Evolutionary conservation across 2,113 vertebrate species (phyloP).

Genomic region (Oxygymnocypris stewartii): DNA sequence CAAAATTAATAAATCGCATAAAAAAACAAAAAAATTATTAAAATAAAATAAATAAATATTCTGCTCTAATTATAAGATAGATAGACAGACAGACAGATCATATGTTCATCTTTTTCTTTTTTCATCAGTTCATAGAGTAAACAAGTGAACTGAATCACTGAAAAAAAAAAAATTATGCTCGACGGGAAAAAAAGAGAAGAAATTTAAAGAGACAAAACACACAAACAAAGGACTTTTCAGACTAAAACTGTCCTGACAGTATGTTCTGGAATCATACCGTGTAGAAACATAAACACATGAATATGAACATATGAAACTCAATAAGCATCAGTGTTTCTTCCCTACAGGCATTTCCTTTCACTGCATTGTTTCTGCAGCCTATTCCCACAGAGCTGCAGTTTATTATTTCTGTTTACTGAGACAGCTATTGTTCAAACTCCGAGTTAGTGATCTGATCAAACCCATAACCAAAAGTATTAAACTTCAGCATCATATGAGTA

Average conservation of each 20-base stretch:
- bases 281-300: conserved; percentile 20
- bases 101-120: no score
- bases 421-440: neutral
- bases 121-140: no score
- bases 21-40: neutral
- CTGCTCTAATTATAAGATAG: neutral
- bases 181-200: neutral
- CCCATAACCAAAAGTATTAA: neutral
- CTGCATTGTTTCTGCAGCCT: neutral
- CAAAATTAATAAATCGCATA: neutral
- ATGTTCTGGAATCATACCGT: neutral
- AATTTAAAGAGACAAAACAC: neutral
- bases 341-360: neutral
- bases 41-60: no score
- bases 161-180: no score
- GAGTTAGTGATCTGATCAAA: neutral
- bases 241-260: neutral
- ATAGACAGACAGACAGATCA: neutral
- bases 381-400: neutral
- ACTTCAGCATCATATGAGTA: neutral
- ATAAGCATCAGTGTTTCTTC: conserved; percentile 30
- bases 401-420: neutral
- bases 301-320: conserved; percentile 42
- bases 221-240: neutral
- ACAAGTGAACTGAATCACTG: no score